Evolutionary conservation across 2,113 vertebrate species (phyloP).

Genomic region (Opisthocomus hoazin): DNA sequence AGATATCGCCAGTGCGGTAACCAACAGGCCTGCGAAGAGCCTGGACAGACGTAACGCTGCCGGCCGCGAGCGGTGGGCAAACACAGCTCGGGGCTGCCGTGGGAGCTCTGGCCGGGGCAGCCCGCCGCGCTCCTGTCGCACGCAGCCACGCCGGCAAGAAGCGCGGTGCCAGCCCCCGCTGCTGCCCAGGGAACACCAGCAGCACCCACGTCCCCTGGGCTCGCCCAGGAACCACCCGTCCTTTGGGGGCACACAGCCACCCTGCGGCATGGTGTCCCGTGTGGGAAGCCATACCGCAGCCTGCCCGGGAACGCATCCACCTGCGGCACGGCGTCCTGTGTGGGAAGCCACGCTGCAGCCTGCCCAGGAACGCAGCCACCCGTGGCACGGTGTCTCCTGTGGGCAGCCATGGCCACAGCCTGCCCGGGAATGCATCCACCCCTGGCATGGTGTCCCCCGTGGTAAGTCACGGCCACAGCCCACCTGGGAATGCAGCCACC

Average conservation of each 20-base stretch:
- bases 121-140: not conserved
- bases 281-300: fast-evolving
- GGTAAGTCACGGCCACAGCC: too few relatives aligned
- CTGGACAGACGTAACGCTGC: not conserved
- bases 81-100: fast-evolving
- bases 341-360: too few relatives aligned
- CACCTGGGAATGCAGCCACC: too few relatives aligned
- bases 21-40: not conserved
- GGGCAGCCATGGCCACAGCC: fast-evolving
- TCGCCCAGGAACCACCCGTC: fast-evolving
- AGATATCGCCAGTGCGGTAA: not conserved
- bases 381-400: too few relatives aligned
- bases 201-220: fast-evolving
- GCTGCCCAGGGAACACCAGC: not conserved
- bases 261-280: fast-evolving
- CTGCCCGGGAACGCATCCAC: fast-evolving
- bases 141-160: fast-evolving
- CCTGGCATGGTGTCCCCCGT: too few relatives aligned
- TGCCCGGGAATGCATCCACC: too few relatives aligned
- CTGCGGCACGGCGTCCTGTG: too few relatives aligned
- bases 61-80: not conserved
- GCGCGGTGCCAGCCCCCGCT: fast-evolving
- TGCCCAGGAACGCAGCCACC: too few relatives aligned
- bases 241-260: fast-evolving
- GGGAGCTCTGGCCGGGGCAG: too few relatives aligned